Conservation (phyloP, 30 jellyfish, hydroid and myxozoan genomes). For the Hydractinia echinata region DNA sequence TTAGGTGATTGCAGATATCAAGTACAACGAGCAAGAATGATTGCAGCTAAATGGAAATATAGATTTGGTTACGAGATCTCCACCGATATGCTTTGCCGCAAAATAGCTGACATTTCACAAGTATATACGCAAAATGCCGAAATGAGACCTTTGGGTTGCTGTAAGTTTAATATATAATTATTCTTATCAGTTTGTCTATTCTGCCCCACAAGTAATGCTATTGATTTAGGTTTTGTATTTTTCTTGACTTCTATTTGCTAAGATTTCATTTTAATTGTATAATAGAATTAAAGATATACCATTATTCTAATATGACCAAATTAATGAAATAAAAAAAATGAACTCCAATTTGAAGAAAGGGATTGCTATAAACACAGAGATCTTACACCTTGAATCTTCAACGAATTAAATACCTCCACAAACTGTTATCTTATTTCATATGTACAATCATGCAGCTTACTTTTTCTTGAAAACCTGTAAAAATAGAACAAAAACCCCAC, state of each 20-base stretch:
- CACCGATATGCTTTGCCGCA: constrained; percentile 70
- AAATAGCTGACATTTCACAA: constrained; percentile 82
- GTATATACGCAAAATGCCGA: constrained; percentile 96
- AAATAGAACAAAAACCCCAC: no score
- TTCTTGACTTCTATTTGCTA: neutral
- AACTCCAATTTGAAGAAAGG: no score
- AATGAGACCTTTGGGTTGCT: constrained; percentile 92
- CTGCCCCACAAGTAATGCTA: neutral
- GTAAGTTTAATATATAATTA: constrained; percentile 39
- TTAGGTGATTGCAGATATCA: constrained; percentile 88
- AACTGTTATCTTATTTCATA: no score
- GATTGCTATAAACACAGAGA: no score
- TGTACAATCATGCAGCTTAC: no score
- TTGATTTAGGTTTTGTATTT: neutral
- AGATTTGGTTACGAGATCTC: constrained; percentile 85
- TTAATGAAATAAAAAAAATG: no score
- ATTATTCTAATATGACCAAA: no score
- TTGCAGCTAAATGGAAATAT: constrained; percentile 86
- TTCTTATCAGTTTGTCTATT: neutral
- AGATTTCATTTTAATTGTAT: neutral
- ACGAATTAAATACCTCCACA: no score
- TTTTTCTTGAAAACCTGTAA: no score
- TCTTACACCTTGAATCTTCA: no score
- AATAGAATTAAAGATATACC: no score
- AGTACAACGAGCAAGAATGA: constrained; percentile 83